Conservation (phyloP, 1,140 invertebrate genomes). For the Zaprionus vittiger region DNA sequence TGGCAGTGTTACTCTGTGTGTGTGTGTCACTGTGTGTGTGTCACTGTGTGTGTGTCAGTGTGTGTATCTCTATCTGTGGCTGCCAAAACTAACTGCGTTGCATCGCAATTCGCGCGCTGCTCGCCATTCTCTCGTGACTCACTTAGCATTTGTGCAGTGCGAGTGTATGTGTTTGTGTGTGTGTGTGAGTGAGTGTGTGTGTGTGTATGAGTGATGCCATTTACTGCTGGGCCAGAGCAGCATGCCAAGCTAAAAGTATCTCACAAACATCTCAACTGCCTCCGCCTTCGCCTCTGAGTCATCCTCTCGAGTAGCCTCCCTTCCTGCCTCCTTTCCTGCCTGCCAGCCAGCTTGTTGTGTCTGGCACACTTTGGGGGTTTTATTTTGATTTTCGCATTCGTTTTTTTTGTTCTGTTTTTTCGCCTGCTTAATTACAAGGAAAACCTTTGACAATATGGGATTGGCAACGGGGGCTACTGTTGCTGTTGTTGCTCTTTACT, state of each 20-base stretch:
- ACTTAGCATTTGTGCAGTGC: conserved; percentile 22
- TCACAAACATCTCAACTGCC: conserved; percentile 13
- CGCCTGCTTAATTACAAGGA: conserved; percentile 1
- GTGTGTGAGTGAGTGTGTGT: not conserved
- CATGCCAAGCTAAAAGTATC: conserved; percentile 44
- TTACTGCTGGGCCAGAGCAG: conserved; percentile 25
- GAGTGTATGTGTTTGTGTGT: not conserved
- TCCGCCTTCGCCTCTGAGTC: conserved; percentile 29
- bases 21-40: conserved; percentile 2
- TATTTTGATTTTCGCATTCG: not conserved
- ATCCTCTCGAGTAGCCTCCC: conserved; percentile 11
- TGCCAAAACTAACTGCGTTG: conserved; percentile 51
- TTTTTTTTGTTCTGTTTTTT: not conserved
- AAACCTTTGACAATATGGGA: conserved; percentile 4
- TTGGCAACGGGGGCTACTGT: not conserved
- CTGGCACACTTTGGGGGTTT: not conserved
- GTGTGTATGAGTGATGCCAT: conserved; percentile 1
- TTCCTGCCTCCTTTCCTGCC: not conserved
- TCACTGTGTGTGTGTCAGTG: conserved; percentile 5
- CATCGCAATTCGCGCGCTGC: conserved; percentile 25
- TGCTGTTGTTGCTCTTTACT: not conserved
- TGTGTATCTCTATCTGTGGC: conserved; percentile 20
- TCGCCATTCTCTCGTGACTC: conserved; percentile 27
- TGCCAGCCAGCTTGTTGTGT: not conserved
- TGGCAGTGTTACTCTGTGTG: not conserved